These are phyloP conservation scores for Athene noctua DNA, from an alignment of 2,113 vertebrate species.

Conservation along the genomic window DNA sequence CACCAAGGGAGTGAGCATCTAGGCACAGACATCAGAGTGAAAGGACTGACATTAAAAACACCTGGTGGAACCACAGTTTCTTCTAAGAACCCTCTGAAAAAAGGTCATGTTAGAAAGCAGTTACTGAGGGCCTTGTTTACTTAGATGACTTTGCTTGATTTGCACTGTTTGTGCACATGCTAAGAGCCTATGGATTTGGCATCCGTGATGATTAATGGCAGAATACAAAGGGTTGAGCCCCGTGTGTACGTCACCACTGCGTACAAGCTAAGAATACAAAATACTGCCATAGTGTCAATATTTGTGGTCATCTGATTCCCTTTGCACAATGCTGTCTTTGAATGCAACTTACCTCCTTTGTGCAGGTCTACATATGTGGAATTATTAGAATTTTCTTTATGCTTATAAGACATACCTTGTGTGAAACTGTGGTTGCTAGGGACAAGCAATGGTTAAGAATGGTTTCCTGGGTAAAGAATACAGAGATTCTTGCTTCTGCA, in stretches of 20 bases:
- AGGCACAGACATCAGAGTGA: background rate
- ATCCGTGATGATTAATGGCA: background rate
- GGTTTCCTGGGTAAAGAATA: background rate
- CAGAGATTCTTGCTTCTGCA: background rate
- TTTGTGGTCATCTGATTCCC: background rate
- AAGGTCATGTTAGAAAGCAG: background rate
- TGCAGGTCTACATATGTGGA: background rate
- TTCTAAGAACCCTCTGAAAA: background rate
- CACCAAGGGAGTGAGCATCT: accelerated
- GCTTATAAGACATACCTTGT: background rate
- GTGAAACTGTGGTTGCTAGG: background rate
- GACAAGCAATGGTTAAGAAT: background rate
- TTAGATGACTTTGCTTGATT: background rate
- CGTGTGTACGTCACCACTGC: accelerated
- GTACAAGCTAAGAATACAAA: background rate
- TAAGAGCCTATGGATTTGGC: background rate
- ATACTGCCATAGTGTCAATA: background rate
- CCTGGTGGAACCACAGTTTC: background rate
- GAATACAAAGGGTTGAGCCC: background rate
- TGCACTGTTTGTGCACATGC: background rate
- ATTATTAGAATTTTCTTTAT: background rate
- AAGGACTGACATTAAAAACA: background rate
- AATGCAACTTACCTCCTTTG: background rate
- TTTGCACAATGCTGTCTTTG: background rate
- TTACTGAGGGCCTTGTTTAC: background rate